Conservation (phyloP, 2,888 invertebrate genomes). For the Anorthoa munda region DNA sequence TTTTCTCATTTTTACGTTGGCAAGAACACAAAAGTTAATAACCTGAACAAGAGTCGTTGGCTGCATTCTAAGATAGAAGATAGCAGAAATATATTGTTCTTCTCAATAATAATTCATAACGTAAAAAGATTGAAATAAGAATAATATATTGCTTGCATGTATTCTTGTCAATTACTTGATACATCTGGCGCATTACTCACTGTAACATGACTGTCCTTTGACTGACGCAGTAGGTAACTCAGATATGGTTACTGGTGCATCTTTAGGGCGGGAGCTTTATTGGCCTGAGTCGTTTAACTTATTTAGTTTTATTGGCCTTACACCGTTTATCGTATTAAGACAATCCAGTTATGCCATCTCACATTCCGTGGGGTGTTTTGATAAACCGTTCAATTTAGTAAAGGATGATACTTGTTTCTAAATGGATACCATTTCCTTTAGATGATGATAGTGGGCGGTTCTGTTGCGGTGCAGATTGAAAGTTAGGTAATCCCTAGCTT, state of each 20-base stretch:
- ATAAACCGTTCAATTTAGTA: slow-evolving; percentile 82
- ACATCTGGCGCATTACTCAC: slow-evolving; percentile 78
- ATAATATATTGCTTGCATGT: slow-evolving; percentile 77
- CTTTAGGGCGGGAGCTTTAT: slow-evolving; percentile 80
- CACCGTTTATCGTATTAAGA: slow-evolving; percentile 88
- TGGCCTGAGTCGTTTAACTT: slow-evolving; percentile 84
- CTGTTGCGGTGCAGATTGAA: slow-evolving; percentile 48
- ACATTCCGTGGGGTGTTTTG: slow-evolving; percentile 81
- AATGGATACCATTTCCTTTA: slow-evolving; percentile 60
- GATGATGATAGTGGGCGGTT: slow-evolving; percentile 51
- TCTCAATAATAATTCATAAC: slow-evolving; percentile 68
- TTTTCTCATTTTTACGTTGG: slow-evolving; percentile 63
- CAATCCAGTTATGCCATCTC: slow-evolving; percentile 80
- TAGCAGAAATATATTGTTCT: slow-evolving; percentile 66
- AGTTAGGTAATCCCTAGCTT: slow-evolving; percentile 56
- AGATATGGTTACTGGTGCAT: slow-evolving; percentile 77
- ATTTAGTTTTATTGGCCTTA: slow-evolving; percentile 87
- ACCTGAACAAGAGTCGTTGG: slow-evolving; percentile 53
- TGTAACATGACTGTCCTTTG: slow-evolving; percentile 59
- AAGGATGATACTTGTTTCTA: slow-evolving; percentile 69
- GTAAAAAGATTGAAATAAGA: slow-evolving; percentile 72
- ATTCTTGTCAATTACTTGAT: slow-evolving; percentile 79
- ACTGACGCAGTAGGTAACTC: slow-evolving; percentile 64
- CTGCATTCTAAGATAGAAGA: slow-evolving; percentile 57
- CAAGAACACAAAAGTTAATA: slow-evolving; percentile 62